Percentiles rank a stretch among this genome's conserved stretches.
These are phyloP conservation scores for Coendou prehensilis DNA, from an alignment of 2,797 vertebrate species.

Conservation along the genomic window DNA sequence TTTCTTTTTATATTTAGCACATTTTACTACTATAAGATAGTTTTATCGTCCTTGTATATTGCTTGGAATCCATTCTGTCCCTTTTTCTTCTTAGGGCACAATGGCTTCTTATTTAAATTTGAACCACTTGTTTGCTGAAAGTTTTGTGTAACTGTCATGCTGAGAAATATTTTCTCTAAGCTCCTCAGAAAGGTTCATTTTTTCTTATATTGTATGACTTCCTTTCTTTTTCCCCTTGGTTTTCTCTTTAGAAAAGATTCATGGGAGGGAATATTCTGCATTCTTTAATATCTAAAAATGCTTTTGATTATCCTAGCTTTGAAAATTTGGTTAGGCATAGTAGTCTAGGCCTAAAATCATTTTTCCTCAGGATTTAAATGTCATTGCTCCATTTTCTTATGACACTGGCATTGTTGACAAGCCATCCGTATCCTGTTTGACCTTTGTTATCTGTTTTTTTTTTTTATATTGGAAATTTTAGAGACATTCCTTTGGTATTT, in stretches of 20 bases:
- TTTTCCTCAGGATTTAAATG: not conserved
- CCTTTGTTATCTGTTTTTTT: not conserved
- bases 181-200: not conserved
- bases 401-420: not conserved
- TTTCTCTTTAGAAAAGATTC: not conserved
- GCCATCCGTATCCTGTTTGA: not conserved
- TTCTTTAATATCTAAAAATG: not conserved
- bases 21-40: not conserved
- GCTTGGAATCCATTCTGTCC: not conserved
- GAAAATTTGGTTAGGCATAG: not conserved
- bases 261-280: not conserved
- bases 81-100: not conserved
- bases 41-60: not conserved
- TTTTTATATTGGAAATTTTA: not conserved
- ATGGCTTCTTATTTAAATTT: not conserved
- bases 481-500: not conserved
- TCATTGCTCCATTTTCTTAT: not conserved
- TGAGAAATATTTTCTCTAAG: not conserved
- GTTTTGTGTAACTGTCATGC: not conserved
- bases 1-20: not conserved
- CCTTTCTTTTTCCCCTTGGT: not conserved
- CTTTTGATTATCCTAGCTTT: not conserved
- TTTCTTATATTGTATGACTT: not conserved
- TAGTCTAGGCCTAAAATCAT: not conserved
- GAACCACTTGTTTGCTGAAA: not conserved